These are phyloP conservation scores for Neoaliturus tenellus DNA, from an alignment of 2,888 invertebrate genomes.

Conservation along the genomic window DNA sequence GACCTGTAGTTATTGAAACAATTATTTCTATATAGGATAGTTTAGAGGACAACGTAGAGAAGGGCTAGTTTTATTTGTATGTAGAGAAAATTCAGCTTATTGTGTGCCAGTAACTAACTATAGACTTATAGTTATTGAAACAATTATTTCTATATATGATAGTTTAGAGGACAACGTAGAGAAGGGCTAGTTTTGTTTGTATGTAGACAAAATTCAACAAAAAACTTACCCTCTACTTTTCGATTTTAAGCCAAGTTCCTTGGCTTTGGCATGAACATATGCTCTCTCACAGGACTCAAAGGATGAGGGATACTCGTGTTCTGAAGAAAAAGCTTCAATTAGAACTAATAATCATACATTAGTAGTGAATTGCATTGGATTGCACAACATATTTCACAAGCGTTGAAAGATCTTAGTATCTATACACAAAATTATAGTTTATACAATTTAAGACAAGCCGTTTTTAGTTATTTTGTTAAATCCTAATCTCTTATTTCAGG, in stretches of 20 bases:
- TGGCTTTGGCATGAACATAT: conserved; percentile 85
- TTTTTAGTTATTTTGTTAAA: background rate
- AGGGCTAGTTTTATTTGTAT: no score
- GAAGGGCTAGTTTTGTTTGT: no score
- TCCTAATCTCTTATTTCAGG: no score
- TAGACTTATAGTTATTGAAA: background rate
- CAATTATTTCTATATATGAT: no score
- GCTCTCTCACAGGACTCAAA: conserved; percentile 86
- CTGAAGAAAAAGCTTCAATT: no score
- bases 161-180: no score
- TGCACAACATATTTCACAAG: no score
- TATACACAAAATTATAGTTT: background rate
- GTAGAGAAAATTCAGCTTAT: no score
- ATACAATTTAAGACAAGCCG: background rate
- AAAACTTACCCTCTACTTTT: conserved; percentile 86
- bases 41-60: no score
- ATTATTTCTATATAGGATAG: no score
- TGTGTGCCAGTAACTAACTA: background rate
- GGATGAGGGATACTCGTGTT: conserved; percentile 81
- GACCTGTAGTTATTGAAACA: no score
- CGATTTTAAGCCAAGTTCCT: conserved; percentile 82
- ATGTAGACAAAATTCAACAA: background rate
- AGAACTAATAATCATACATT: conserved; percentile 21
- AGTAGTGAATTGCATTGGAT: background rate
- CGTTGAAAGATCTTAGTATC: background rate